Evolutionary conservation across 2,797 vertebrate species (phyloP).

Genomic region (Morelia viridis): DNA sequence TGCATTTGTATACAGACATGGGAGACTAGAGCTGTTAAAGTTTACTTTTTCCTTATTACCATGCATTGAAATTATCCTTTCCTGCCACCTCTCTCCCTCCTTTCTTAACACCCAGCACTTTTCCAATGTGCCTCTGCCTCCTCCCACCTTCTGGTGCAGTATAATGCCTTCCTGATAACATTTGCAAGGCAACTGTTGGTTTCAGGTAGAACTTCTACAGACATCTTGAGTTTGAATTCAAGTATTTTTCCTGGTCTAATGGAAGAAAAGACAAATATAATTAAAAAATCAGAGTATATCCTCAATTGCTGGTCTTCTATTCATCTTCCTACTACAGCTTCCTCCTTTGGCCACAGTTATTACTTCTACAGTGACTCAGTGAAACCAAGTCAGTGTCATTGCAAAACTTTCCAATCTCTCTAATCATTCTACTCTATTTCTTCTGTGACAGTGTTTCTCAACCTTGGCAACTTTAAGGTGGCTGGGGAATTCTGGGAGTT

Average conservation of each 20-base stretch:
- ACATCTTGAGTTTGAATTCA: not conserved
- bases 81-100: no score
- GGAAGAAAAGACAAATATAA: not conserved
- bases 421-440: not conserved
- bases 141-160: not conserved
- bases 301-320: not conserved
- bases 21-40: no score
- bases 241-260: not conserved
- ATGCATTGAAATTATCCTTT: no score
- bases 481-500: not conserved
- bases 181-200: not conserved
- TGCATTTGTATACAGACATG: no score
- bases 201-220: not conserved
- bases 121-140: not conserved
- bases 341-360: not conserved
- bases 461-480: not conserved
- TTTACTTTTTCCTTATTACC: no score
- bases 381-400: not conserved
- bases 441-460: not conserved
- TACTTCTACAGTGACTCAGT: not conserved
- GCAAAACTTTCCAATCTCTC: not conserved
- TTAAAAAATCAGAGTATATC: not conserved
- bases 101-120: not conserved
- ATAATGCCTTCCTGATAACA: not conserved
- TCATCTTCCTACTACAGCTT: not conserved